Percentiles rank a stretch among this genome's conserved stretches.
Evolutionary conservation across 2,797 vertebrate genomes (phyloP).

Genomic region (Phrynocephalus guinanensis): DNA sequence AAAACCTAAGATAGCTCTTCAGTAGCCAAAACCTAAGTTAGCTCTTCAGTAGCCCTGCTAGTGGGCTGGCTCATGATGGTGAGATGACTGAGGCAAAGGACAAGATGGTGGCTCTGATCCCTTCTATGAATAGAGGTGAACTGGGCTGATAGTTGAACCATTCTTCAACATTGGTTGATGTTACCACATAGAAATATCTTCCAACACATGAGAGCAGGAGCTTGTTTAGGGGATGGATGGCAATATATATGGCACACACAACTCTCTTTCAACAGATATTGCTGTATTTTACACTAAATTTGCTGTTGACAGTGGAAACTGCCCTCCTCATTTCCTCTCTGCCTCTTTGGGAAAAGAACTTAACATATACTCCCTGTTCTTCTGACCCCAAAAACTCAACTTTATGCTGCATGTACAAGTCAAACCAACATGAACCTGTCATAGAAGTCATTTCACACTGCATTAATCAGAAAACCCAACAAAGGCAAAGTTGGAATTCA

Average conservation of each 20-base stretch:
- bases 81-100: no score
- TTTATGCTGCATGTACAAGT: background rate
- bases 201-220: background rate
- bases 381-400: slow-evolving; percentile 1
- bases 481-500: slow-evolving; percentile 35
- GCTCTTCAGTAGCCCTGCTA: no score
- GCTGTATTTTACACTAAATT: slow-evolving; percentile 13
- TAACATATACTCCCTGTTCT: slow-evolving; percentile 12
- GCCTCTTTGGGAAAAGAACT: background rate
- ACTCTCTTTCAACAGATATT: background rate
- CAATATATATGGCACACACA: background rate
- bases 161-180: no score
- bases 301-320: slow-evolving; percentile 9
- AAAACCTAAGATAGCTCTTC: background rate
- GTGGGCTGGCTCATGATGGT: no score
- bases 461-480: slow-evolving; percentile 19
- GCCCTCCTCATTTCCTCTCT: background rate
- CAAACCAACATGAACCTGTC: background rate
- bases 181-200: background rate
- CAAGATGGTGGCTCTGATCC: no score
- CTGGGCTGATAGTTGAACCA: no score
- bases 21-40: background rate
- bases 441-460: slow-evolving; percentile 35
- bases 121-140: no score
- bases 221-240: background rate